These are phyloP conservation scores for Daubentonia madagascariensis DNA, from an alignment of 2,113 vertebrate genomes.

Conservation along the genomic window DNA sequence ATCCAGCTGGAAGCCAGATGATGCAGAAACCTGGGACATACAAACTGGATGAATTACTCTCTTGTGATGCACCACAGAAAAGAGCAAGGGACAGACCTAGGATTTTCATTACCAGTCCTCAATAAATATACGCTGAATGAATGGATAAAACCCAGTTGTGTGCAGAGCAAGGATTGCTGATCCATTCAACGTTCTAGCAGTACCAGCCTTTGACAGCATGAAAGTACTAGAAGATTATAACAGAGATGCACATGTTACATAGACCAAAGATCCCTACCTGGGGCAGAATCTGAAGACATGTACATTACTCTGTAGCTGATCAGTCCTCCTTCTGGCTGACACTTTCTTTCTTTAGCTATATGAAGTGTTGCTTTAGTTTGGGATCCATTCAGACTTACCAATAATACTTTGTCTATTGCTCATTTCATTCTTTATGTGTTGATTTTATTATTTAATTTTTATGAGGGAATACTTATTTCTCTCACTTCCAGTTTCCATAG, in stretches of 20 bases:
- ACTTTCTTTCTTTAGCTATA: background rate
- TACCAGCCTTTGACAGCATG: background rate
- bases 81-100: background rate
- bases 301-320: background rate
- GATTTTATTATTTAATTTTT: constrained; percentile 9
- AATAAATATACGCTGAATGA: background rate
- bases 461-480: background rate
- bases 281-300: background rate
- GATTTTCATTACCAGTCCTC: background rate
- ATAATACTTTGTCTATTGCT: background rate
- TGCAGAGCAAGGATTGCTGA: background rate
- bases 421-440: constrained; percentile 22
- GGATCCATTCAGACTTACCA: background rate
- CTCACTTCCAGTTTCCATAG: background rate
- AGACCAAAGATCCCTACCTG: background rate
- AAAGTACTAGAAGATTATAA: background rate
- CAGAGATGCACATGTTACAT: background rate
- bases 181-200: background rate
- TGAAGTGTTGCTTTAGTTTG: background rate
- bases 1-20: background rate
- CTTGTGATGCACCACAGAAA: background rate
- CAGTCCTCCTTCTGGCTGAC: background rate
- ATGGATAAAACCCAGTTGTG: background rate
- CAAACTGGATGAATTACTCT: background rate
- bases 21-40: background rate